A percentile compares a stretch with the other conserved stretches of the same genome.
Evolutionary conservation across 2,888 invertebrate species (phyloP).

Genomic region (Zelleria hepariella): DNA sequence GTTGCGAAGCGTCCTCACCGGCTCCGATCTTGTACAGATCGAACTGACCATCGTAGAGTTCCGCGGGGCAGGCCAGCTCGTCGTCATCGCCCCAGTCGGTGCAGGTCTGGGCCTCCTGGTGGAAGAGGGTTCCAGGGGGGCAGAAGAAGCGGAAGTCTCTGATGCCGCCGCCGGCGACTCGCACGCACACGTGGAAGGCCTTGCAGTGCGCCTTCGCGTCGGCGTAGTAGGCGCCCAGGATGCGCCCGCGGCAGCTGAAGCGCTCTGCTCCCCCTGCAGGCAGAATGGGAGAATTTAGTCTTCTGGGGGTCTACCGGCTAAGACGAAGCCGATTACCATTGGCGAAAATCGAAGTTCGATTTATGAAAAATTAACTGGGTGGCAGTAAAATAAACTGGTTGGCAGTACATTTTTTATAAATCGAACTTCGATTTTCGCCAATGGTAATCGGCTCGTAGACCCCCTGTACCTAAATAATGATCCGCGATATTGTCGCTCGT

Average conservation of each 20-base stretch:
- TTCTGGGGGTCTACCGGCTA: too few relatives aligned
- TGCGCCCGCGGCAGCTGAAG: conserved; percentile 87
- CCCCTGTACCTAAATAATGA: too few relatives aligned
- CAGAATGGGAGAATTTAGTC: too few relatives aligned
- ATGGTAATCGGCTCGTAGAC: too few relatives aligned
- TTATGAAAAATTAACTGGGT: too few relatives aligned
- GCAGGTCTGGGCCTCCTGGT: conserved; percentile 93
- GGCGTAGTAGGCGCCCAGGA: conserved; percentile 90
- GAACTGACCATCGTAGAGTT: conserved; percentile 87
- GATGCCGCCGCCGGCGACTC: conserved; percentile 83
- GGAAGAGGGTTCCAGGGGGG: conserved; percentile 91
- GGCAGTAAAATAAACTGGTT: too few relatives aligned
- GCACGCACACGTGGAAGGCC: conserved; percentile 91
- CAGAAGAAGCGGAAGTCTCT: conserved; percentile 88
- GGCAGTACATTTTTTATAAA: too few relatives aligned
- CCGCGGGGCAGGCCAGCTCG: conserved; percentile 84
- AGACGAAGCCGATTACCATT: too few relatives aligned
- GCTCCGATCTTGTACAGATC: conserved; percentile 87
- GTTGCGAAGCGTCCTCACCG: conserved; percentile 72
- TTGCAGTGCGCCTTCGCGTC: conserved; percentile 90
- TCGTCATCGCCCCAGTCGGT: conserved; percentile 88
- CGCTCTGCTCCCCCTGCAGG: conserved; percentile 63
- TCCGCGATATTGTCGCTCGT: too few relatives aligned
- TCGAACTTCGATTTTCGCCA: too few relatives aligned
- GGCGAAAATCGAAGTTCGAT: too few relatives aligned